Evolutionary conservation across 2,888 invertebrate genomes (phyloP).

Genomic region (Cheiracanthium punctorium): DNA sequence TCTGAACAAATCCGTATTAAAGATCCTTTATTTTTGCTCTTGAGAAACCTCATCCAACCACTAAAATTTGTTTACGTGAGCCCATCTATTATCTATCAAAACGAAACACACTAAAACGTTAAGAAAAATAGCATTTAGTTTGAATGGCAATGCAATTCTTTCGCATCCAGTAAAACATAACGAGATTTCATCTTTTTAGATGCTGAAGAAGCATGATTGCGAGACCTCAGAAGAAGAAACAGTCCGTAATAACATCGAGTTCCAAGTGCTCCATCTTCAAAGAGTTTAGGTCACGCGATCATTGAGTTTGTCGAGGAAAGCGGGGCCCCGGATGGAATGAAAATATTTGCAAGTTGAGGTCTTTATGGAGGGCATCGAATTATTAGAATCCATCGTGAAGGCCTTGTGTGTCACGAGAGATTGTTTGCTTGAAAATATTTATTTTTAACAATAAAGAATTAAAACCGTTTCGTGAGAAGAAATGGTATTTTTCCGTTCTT

Average conservation of each 20-base stretch:
- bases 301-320: not conserved
- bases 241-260: conserved; percentile 3
- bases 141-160: not conserved
- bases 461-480: too few relatives aligned
- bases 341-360: conserved; percentile 12
- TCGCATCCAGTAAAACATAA: not conserved
- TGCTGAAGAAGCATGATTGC: not conserved
- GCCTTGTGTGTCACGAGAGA: not conserved
- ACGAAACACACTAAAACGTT: not conserved
- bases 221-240: not conserved
- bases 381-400: not conserved
- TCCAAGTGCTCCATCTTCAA: conserved; percentile 1
- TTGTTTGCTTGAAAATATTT: too few relatives aligned
- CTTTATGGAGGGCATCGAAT: not conserved
- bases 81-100: not conserved
- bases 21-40: too few relatives aligned
- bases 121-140: not conserved
- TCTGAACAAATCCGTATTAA: too few relatives aligned
- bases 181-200: not conserved
- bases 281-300: not conserved
- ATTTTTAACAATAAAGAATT: too few relatives aligned
- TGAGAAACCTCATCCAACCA: too few relatives aligned
- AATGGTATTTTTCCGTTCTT: too few relatives aligned
- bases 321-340: not conserved
- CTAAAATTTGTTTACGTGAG: not conserved